phyloP scores from a whole-genome alignment of 2,888 invertebrate genomes.

The Nomada goodeniana region DNA sequence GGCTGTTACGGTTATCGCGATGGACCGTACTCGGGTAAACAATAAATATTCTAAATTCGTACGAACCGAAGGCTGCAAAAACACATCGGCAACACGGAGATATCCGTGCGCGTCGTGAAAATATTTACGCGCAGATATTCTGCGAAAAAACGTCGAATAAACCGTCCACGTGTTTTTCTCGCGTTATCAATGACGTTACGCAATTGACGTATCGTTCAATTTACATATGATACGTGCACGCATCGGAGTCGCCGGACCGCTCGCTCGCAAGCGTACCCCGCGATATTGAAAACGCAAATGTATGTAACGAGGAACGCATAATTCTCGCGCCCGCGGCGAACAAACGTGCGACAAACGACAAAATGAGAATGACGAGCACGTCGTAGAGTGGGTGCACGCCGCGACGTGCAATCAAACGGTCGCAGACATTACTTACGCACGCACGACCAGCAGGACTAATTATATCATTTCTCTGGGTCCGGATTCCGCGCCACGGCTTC shows the following conservation, averaged over 20 bases:
- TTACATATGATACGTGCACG: neutral
- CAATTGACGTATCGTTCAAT: slow-evolving; percentile 52
- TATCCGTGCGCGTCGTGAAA: neutral
- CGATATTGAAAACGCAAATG: neutral
- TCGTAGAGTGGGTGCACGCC: neutral
- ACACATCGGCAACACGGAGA: neutral
- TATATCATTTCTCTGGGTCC: slow-evolving; percentile 26
- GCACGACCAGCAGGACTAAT: slow-evolving; percentile 9
- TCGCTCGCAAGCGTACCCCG: neutral
- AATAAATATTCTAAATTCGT: no score
- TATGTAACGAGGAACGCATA: no score
- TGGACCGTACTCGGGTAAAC: no score
- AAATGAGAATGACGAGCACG: slow-evolving; percentile 20
- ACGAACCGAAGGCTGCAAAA: no score
- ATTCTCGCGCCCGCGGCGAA: no score
- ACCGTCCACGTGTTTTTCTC: slow-evolving; percentile 52
- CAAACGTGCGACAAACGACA: slow-evolving; percentile 1
- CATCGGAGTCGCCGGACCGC: no score
- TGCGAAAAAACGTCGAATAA: slow-evolving; percentile 19
- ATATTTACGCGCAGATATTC: slow-evolving; percentile 13
- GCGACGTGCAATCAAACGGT: neutral
- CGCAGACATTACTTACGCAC: slow-evolving; percentile 26
- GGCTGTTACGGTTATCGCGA: no score
- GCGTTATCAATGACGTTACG: slow-evolving; percentile 60
- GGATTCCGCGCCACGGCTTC: neutral